A percentile compares a stretch with the other conserved stretches of the same genome.
These are phyloP conservation scores for Ispidina picta DNA, from an alignment of 2,797 vertebrate genomes.

Conservation along the genomic window DNA sequence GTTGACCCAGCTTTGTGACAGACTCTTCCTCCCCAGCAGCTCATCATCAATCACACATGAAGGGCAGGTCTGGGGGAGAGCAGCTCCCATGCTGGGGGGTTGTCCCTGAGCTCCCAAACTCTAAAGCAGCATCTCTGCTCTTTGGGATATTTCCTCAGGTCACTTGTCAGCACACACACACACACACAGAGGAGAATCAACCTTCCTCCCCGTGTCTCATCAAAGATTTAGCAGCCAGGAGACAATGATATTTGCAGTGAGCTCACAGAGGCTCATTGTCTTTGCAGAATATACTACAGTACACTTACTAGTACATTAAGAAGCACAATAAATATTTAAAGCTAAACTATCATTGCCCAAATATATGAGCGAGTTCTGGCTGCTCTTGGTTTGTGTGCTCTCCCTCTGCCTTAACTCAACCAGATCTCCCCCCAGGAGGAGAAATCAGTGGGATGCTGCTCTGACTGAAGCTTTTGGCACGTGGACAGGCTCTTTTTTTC, in stretches of 20 bases:
- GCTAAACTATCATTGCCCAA: not conserved
- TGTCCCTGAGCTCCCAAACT: not conserved
- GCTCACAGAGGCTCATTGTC: not conserved
- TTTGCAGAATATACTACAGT: not conserved
- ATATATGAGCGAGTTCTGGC: not conserved
- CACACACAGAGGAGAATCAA: not conserved
- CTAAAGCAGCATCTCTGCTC: not conserved
- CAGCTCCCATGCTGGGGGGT: not conserved
- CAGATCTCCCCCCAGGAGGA: too few relatives aligned
- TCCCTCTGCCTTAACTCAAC: not conserved
- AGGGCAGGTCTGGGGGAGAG: not conserved
- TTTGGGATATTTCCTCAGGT: not conserved
- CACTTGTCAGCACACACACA: not conserved
- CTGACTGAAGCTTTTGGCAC: not conserved
- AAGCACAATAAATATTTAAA: slow-evolving; percentile 43
- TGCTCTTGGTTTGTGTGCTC: not conserved
- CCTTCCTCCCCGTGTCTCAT: not conserved
- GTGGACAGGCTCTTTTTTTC: not conserved
- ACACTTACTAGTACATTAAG: not conserved
- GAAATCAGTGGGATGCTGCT: not conserved
- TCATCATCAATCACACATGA: not conserved
- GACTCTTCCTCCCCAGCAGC: not conserved
- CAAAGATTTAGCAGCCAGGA: slow-evolving; percentile 5
- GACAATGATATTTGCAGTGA: slow-evolving; percentile 11
- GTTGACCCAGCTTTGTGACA: rapidly evolving